Base-by-base conservation (phyloP, 2,888 invertebrate species). In the Acronicta psi region DNA sequence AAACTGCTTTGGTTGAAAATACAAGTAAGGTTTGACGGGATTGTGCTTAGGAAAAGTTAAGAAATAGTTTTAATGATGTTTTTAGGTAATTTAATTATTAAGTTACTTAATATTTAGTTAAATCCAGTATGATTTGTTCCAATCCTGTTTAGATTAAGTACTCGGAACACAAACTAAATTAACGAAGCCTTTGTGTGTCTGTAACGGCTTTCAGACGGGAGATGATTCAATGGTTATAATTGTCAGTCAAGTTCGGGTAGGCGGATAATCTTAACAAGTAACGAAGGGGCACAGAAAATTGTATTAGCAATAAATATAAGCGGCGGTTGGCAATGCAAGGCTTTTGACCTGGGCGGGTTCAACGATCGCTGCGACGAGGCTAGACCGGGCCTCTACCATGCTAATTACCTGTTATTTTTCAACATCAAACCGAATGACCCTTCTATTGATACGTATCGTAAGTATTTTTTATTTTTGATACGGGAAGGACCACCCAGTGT, bases 311-410 rank as follows among this genome's bases (percentile, higher is more conserved):
- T 82, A 82, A 77, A 75, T 72, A 72, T 69, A 75, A 73, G 70
- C 73, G 75, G 55, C 71, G 69, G 69, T 80, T 72, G 63, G 83
- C 81, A 78, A 62, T 80, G 77, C 79, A 82, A 81, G 91, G 92
- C 82, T 81, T 81, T 90, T 90, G 91, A 91, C 91, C 92, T 81
- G 82, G 46, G 58, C 57, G 84, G 77, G 91, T 85, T 91, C 88
- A 86, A 82, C 74, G 87, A 59, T 83, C 87, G 77, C 74, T 51
- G 63, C 68, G 65, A 74, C 82, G 69, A 76, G 71, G 72, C 86
- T 84, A 83, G 82, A 75, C 78, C 75, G 77, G 75, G 70, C 71
- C 59, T 60, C 62, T 73, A 66, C 71, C 73, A 75, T 76, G 75
- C 77, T 85, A 83, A 87, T 86, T 83, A 84, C 79, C 52, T 53